Base-by-base conservation (phyloP, 2,113 vertebrate species). In the Onychostoma macrolepis region DNA sequence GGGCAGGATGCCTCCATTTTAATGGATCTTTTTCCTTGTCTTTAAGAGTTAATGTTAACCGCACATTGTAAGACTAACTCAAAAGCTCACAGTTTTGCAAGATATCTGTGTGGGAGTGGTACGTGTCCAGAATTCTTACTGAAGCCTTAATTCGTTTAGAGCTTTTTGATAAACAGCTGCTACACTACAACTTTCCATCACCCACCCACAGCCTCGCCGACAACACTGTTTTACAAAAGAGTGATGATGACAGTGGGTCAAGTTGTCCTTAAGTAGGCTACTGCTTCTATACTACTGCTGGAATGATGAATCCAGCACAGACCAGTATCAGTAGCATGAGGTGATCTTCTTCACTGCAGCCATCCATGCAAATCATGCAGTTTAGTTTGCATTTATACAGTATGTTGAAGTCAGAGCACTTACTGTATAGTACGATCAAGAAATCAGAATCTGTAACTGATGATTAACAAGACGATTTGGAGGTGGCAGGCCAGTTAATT, bases 401-500 rank as follows among this genome's bases (percentile, higher is more conserved):
- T 65, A 45, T 19, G 15, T 15, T 61, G 53, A 36, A 41, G 24
- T 61, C 53, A 61, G 12, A 80, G 53, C 53, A 63, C 36, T 41
- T 65, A 45, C 41, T 65, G 36, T 81, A 43, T 24, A 26, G 38
- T 75, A 43, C 10, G 71, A 83, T 65, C 26, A 53, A n/a, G 30
- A 50, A 83, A 69, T 69, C 61, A 88, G 77, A 81, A 65, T 78
- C 74, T 77, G 30, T 80, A 87, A 81, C 89, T 91, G 82, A 91
- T 88, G 85, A 87, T 89, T 81, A 61, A 71, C 88, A 85, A 84
- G 77, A 90, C 88, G 86, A 90, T 88, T 83, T 87, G 53, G 86
- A 91, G 87, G 92, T 92, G 21, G 56, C 56, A n/a, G 56, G 88
- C 69, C 80, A 85, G 86, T 84, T 90, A 86, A 91, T 90, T 88